Base-by-base conservation (phyloP, 2,797 vertebrate genomes). In the Helostoma temminkii region DNA sequence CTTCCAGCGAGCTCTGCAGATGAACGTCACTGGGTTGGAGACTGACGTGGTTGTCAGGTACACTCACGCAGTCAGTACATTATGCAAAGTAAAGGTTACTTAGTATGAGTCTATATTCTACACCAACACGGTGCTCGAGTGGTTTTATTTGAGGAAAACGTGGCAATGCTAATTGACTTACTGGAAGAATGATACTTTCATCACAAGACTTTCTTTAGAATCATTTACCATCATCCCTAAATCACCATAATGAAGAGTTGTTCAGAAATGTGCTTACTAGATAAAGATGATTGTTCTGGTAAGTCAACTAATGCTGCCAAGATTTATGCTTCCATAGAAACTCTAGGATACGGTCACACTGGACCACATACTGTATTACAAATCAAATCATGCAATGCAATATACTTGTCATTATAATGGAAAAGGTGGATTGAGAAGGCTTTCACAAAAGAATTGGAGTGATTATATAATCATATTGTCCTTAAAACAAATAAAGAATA, bases 41-140 rank as follows among this genome's bases (percentile, higher is more conserved):
- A 92, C 93, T 68, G 97, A 99, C 2, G 94, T 99, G 2, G 76
- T 93, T 0, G 88, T 99, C 89, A 99, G 98, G 98, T 97, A 86
- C 39, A 36, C 22, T 42, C 49, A 65, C 60, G 21, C 58, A 57
- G 48, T 47, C 41, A 52, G 6, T 2, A 62, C 68, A 62, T 52
- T 66, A 71, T 72, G 75, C 36, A 76, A 75, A 69, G 30, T 1
- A 54, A 41, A 6, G 53, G 42, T 54, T 53, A 34, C 61, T 46
- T 57, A n/a, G 34, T 64, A 1, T 32, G 7, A 49, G 25, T 60
- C 28, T 28, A 24, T 11, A 41, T 39, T 43, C 6, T 34, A 12
- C 3, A 5, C 18, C 15, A 39, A 42, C 18, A 42, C n/a, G 18
- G 39, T 42, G 39, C 8, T 37, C 36, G 5, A 5, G 36, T 37